Evolutionary conservation across 2,113 vertebrate genomes (phyloP).

Genomic region (Pterophyllum scalare): DNA sequence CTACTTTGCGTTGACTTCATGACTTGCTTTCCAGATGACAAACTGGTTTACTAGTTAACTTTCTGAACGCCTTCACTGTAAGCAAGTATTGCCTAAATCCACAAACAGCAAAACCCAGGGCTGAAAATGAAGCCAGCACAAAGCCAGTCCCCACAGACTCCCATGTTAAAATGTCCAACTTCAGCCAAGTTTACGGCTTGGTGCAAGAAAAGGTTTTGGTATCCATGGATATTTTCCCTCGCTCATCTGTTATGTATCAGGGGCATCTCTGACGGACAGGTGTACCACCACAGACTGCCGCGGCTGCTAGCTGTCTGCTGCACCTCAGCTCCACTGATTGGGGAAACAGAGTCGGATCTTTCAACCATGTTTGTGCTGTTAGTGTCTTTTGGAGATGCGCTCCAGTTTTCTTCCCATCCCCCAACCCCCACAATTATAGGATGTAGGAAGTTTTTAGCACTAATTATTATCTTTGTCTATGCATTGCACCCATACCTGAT

Average conservation of each 20-base stretch:
- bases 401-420: too few relatives aligned
- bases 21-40: background rate
- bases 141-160: background rate
- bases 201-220: background rate
- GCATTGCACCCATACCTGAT: background rate
- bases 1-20: conserved; percentile 24
- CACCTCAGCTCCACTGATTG: too few relatives aligned
- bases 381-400: background rate
- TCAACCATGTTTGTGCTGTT: background rate
- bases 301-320: too few relatives aligned
- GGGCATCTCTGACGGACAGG: too few relatives aligned
- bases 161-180: background rate
- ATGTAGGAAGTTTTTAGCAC: background rate
- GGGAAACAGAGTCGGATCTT: too few relatives aligned
- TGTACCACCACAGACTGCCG: too few relatives aligned
- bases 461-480: background rate
- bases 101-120: background rate
- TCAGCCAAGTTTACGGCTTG: background rate
- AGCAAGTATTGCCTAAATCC: background rate
- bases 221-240: too few relatives aligned
- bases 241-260: too few relatives aligned
- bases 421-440: too few relatives aligned
- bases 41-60: background rate
- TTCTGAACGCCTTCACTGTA: background rate
- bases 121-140: background rate